Percentiles rank a stretch among this genome's conserved stretches.
These are phyloP conservation scores for Salvelinus namaycush DNA, from an alignment of 2,113 vertebrate genomes.

Conservation along the genomic window DNA sequence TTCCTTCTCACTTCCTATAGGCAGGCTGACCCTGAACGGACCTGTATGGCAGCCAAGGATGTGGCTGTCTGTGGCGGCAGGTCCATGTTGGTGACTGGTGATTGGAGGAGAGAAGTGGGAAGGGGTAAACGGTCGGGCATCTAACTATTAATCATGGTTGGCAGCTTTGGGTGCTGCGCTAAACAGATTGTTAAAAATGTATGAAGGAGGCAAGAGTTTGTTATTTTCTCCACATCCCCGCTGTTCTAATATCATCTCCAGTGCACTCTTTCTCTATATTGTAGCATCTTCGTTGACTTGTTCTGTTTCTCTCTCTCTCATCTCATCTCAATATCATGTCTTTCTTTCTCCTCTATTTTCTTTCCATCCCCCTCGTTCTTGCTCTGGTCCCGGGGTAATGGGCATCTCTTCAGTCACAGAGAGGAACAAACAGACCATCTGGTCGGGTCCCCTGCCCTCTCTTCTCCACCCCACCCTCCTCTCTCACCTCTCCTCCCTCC, in stretches of 20 bases:
- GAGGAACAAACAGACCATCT: slow-evolving; percentile 66
- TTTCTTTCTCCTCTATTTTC: too few species aligned
- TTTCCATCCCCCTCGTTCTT: background rate
- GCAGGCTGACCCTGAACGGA: slow-evolving; percentile 48
- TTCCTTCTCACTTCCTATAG: slow-evolving; percentile 29
- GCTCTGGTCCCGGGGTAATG: slow-evolving; percentile 56
- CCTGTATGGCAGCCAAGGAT: slow-evolving; percentile 34
- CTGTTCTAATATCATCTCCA: too few species aligned
- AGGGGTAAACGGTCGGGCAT: slow-evolving; percentile 61
- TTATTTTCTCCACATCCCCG: too few species aligned
- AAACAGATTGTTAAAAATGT: slow-evolving; percentile 68
- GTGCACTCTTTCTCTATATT: background rate
- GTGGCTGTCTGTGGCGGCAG: slow-evolving; percentile 27
- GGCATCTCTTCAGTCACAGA: slow-evolving; percentile 56
- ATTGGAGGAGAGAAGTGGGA: slow-evolving; percentile 45
- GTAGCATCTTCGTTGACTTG: background rate
- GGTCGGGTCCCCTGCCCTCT: slow-evolving; percentile 33
- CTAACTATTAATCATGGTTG: slow-evolving; percentile 68
- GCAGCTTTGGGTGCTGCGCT: slow-evolving; percentile 46
- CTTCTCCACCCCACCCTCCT: background rate
- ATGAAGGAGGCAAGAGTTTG: slow-evolving; percentile 35
- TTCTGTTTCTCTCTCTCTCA: background rate
- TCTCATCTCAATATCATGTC: background rate
- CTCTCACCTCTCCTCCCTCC: slow-evolving; percentile 1
- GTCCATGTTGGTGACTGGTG: slow-evolving; percentile 51